Percentiles rank a stretch among this genome's conserved stretches.
phyloP scores from a whole-genome alignment of 2,888 invertebrate genomes.

The Cantharis flavilabris region DNA sequence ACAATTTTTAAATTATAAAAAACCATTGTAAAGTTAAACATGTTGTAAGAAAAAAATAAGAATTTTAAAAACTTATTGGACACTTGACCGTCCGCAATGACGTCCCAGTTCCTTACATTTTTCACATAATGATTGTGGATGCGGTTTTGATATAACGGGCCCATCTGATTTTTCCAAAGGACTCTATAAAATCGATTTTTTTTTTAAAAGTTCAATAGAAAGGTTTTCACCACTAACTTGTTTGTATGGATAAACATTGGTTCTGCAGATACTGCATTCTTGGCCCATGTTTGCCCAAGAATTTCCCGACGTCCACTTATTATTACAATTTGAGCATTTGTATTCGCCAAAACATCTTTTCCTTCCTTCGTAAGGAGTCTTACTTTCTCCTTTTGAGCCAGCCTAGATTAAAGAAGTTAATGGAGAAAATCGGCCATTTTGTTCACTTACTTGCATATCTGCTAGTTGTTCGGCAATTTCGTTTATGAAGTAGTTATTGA shows the following conservation, averaged over 20 bases:
- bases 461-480: constrained; percentile 63
- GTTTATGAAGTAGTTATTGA: constrained; percentile 48
- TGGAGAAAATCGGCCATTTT: too few relatives aligned
- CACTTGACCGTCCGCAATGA: constrained; percentile 80
- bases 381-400: constrained; percentile 79
- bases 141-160: constrained; percentile 87
- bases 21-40: too few relatives aligned
- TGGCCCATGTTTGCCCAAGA: constrained; percentile 93
- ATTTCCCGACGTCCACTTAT: constrained; percentile 93
- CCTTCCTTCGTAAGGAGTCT: constrained; percentile 89
- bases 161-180: constrained; percentile 88
- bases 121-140: constrained; percentile 85
- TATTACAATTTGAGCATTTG: constrained; percentile 88
- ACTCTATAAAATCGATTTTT: constrained; percentile 62
- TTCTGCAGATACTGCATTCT: constrained; percentile 86
- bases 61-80: constrained; percentile 46
- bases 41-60: too few relatives aligned
- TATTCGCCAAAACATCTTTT: constrained; percentile 91
- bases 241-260: constrained; percentile 89
- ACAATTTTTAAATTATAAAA: too few relatives aligned
- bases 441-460: constrained; percentile 66
- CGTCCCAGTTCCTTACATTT: constrained; percentile 85
- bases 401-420: constrained; percentile 59
- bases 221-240: too few relatives aligned
- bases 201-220: neutral